Evolutionary conservation across 2,113 vertebrate species (phyloP).

Genomic region (Lasiurus borealis): DNA sequence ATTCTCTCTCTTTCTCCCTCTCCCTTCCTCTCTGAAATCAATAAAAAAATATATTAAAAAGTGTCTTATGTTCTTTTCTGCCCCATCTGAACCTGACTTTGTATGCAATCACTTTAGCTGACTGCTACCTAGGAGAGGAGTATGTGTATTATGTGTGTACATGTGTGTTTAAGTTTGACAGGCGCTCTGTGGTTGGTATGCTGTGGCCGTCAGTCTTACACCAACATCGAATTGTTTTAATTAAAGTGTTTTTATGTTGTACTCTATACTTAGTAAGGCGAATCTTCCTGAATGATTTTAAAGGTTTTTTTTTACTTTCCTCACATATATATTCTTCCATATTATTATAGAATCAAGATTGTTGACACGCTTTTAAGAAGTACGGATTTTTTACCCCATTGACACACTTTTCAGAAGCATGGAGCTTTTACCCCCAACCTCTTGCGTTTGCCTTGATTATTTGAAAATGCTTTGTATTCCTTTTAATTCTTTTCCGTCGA

Average conservation of each 20-base stretch:
- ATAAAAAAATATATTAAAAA: neutral
- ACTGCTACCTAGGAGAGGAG: neutral
- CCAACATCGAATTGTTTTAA: conserved; percentile 18
- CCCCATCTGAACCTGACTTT: neutral
- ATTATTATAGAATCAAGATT: conserved; percentile 6
- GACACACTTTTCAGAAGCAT: conserved; percentile 4
- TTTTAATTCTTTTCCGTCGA: neutral
- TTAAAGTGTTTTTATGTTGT: conserved; percentile 45
- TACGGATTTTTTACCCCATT: neutral
- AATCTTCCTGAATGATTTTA: conserved; percentile 17
- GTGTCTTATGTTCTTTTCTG: conserved; percentile 17
- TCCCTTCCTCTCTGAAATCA: too few relatives aligned
- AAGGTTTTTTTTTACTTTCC: neutral
- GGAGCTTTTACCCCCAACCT: neutral
- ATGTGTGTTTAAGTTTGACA: neutral
- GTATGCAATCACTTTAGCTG: neutral
- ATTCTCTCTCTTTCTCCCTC: too few relatives aligned
- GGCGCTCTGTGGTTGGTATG: conserved; percentile 16
- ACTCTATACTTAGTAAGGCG: neutral
- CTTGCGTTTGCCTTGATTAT: conserved; percentile 19
- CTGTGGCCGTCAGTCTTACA: neutral
- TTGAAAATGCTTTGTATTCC: conserved; percentile 37
- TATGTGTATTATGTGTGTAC: neutral
- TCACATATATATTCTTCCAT: conserved; percentile 31
- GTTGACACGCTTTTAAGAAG: conserved; percentile 19